Evolutionary conservation across 2,888 invertebrate species (phyloP).

Genomic region (Crepidodera aurea): DNA sequence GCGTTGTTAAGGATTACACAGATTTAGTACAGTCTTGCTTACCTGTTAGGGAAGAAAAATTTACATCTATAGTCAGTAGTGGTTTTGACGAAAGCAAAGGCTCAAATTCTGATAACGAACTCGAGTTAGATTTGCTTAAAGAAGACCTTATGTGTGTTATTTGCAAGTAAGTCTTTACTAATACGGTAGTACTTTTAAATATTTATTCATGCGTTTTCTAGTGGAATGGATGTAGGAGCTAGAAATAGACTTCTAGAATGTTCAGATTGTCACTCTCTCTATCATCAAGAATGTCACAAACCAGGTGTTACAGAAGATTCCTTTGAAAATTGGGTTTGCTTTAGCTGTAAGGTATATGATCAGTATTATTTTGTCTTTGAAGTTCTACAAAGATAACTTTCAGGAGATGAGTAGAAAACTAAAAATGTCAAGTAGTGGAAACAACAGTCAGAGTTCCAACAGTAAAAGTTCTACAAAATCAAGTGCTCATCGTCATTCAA

Average conservation of each 20-base stretch:
- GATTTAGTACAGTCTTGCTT: conserved; percentile 52
- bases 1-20: conserved; percentile 55
- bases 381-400: conserved; percentile 15
- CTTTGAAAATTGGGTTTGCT: conserved; percentile 73
- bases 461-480: conserved; percentile 38
- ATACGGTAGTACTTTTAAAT: not conserved
- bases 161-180: conserved; percentile 65
- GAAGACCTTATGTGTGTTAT: conserved; percentile 82
- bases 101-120: conserved; percentile 65
- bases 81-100: conserved; percentile 55
- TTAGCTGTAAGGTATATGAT: conserved; percentile 63
- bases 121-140: conserved; percentile 78
- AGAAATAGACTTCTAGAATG: conserved; percentile 92
- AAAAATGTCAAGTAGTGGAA: conserved; percentile 22
- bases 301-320: conserved; percentile 81
- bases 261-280: conserved; percentile 86
- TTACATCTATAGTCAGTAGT: conserved; percentile 45
- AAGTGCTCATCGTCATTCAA: conserved; percentile 38
- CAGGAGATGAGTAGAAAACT: conserved; percentile 35
- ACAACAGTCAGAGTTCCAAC: conserved; percentile 9
- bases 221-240: conserved; percentile 84
- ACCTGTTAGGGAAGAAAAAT: conserved; percentile 49
- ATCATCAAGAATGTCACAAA: conserved; percentile 94
- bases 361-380: too few species aligned
- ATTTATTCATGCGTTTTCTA: too few species aligned